Evolutionary conservation across 2,113 vertebrate genomes (phyloP), one percentile per base, ranked within the genome.

Genomic region (Triplophysa tibetana): DNA sequence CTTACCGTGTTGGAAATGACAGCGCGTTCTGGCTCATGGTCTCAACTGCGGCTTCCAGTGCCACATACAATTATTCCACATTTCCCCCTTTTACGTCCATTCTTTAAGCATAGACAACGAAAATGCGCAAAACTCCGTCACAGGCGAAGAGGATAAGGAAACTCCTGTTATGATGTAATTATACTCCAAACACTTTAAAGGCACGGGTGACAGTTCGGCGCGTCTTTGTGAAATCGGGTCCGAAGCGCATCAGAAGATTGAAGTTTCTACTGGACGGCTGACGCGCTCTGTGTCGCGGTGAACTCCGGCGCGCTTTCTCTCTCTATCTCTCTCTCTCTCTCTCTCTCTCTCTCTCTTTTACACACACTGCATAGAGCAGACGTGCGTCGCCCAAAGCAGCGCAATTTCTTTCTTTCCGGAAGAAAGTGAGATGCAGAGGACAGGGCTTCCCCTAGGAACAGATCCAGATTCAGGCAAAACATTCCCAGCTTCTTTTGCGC

Each of bases 31-130:
- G 77, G 66, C 56, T 33, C 80, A 77, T 82, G 74, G 24, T 73
- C 75, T 73, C 67, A 82, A 56, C 68, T 72, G 75, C 75, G 69
- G 60, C 75, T 66, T 8, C 75, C 41, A 78, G 62, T 66, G 21
- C 81, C 80, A 77, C 66, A 77, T 13, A 33, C 38, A 67, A 70
- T 64, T 83, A 83, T 52, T 80, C 82, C 82, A 21, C 52, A 45
- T 41, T 61, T 45, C 29, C 17, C 29, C 54, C n/a, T 58, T 43
- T 62, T 23, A 75, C 56, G 56, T 75, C 72, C 72, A 38, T 62
- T 62, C 72, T 45, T 45, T 23, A 24, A 11, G 58, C 23, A 75
- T 17, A 75, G 17, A 48, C 38, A 75, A 48, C 16, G 4, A 62
- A 1, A 16, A 48, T 62, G 38, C 33, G 23, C 61, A 29, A 74